Evolutionary conservation across 2,797 vertebrate species (phyloP).

Genomic region (Tarsius wallacei): DNA sequence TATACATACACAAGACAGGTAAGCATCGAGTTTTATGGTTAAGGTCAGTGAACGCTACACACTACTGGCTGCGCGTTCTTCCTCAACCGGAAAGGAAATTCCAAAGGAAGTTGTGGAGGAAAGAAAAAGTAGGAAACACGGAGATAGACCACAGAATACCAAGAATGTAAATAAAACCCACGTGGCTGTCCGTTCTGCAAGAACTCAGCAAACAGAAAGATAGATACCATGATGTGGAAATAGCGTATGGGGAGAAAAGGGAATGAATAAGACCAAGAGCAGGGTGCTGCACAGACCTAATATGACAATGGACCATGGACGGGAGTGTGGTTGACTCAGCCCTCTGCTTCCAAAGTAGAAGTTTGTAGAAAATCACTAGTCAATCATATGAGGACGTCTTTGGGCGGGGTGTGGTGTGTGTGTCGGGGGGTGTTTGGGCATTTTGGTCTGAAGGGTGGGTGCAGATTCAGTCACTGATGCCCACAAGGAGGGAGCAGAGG

Average conservation of each 20-base stretch:
- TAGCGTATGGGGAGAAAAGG: neutral
- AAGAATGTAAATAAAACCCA: neutral
- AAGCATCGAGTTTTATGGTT: neutral
- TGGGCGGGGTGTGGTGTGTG: neutral
- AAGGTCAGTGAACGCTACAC: neutral
- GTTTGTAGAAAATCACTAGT: neutral
- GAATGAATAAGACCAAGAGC: neutral
- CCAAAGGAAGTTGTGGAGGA: neutral
- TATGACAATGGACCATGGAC: neutral
- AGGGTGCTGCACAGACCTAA: neutral
- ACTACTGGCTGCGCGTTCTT: neutral
- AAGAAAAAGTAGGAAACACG: neutral
- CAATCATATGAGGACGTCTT: neutral
- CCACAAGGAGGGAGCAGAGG: neutral
- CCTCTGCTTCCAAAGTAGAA: neutral
- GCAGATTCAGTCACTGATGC: neutral
- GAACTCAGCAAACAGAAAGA: neutral
- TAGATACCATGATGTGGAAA: neutral
- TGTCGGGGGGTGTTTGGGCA: neutral
- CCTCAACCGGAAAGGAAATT: neutral
- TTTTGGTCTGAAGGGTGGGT: neutral
- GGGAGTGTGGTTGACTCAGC: neutral
- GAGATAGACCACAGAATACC: too few relatives aligned
- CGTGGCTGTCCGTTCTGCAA: neutral
- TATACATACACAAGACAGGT: neutral